Base-by-base conservation (phyloP, 2,888 invertebrate genomes). In the Oscheius onirici region DNA sequence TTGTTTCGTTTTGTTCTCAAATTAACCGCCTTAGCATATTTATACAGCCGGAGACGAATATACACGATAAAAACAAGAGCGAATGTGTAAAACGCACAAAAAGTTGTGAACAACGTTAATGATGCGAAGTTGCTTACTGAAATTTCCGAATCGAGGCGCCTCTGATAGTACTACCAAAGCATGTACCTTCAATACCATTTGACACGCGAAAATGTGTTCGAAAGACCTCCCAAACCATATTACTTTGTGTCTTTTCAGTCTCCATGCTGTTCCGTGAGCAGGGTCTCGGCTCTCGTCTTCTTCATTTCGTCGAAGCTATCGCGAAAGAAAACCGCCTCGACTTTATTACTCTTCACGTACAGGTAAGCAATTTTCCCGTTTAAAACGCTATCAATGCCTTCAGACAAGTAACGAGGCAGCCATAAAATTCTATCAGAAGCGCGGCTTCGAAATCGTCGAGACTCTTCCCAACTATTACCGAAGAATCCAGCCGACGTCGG, bases 161-260 rank as follows among this genome's bases (percentile, higher is more conserved):
- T n/a, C n/a, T n/a, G n/a, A n/a, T n/a, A n/a, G n/a, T n/a, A n/a
- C n/a, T n/a, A n/a, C n/a, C n/a, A n/a, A n/a, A n/a, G n/a, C n/a
- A n/a, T n/a, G n/a, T n/a, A n/a, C n/a, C n/a, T n/a, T n/a, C n/a
- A n/a, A n/a, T n/a, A n/a, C n/a, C n/a, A n/a, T n/a, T n/a, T n/a
- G n/a, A n/a, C n/a, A n/a, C n/a, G n/a, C n/a, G n/a, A n/a, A n/a
- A n/a, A n/a, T n/a, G n/a, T n/a, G n/a, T n/a, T n/a, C n/a, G n/a
- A n/a, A n/a, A n/a, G n/a, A n/a, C n/a, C n/a, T n/a, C n/a, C n/a
- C n/a, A n/a, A n/a, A n/a, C n/a, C n/a, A n/a, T n/a, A n/a, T n/a
- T n/a, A n/a, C n/a, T n/a, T n/a, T n/a, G n/a, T n/a, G n/a, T 15
- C 0, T 46, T 74, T 78, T 46, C 71, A 78, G 78, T 78, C 15